A percentile compares a stretch with the other conserved stretches of the same genome.
phyloP scores from a whole-genome alignment of 2,113 vertebrate species.

The Apus apus region DNA sequence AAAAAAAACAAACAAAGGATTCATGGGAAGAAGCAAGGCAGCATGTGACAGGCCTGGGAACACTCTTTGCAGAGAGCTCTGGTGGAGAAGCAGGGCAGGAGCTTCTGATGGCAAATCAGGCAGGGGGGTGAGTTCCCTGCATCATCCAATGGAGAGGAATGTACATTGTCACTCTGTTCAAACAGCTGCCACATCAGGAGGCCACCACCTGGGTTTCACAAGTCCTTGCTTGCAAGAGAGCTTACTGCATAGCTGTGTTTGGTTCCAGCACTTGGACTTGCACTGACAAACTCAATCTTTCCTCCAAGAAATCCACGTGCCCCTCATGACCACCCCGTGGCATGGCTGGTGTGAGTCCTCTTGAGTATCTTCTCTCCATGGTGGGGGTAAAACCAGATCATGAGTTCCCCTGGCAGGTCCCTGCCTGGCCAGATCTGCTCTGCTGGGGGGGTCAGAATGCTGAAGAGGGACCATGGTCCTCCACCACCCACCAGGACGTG shows the following conservation, averaged over 20 bases:
- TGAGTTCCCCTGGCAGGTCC: neutral
- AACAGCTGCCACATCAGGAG: neutral
- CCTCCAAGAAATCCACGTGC: rapidly evolving
- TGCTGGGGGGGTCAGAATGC: neutral
- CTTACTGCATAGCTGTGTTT: neutral
- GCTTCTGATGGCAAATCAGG: neutral
- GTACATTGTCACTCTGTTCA: neutral
- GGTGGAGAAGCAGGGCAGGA: neutral
- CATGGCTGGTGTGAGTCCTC: neutral
- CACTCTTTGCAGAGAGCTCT: neutral
- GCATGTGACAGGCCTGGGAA: neutral
- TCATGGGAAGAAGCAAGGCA: neutral
- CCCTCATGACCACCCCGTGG: neutral
- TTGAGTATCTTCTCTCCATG: neutral
- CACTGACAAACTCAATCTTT: neutral
- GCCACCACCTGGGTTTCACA: neutral
- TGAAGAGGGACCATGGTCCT: neutral
- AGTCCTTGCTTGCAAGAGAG: neutral
- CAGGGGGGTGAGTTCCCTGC: neutral
- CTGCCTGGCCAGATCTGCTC: rapidly evolving
- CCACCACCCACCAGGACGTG: too few species aligned
- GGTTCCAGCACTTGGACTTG: neutral
- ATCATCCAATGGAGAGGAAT: neutral
- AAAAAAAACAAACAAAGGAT: neutral
- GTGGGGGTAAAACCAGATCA: neutral